These are phyloP conservation scores for Erythrocercus mccallii DNA, from an alignment of 2,113 vertebrate species.

Conservation along the genomic window DNA sequence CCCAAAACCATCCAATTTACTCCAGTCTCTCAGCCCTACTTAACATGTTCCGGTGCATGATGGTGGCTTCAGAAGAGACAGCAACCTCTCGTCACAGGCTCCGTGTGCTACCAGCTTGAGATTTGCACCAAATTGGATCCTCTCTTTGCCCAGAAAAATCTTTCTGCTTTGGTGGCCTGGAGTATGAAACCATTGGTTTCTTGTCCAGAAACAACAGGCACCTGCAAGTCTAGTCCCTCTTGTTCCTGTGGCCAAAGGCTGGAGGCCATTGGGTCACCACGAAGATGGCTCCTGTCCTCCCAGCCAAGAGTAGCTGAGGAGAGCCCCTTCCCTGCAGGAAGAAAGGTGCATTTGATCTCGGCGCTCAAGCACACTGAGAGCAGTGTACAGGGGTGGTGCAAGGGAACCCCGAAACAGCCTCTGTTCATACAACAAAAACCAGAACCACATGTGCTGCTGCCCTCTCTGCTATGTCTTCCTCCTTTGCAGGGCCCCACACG, in stretches of 20 bases:
- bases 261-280: fast-evolving
- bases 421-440: background rate
- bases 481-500: background rate
- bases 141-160: background rate
- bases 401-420: background rate
- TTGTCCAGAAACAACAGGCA: background rate
- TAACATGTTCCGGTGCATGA: fast-evolving
- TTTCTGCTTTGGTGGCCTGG: background rate
- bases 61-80: background rate
- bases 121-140: background rate
- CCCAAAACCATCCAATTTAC: background rate
- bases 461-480: background rate
- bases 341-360: fast-evolving
- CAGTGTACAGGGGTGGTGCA: fast-evolving
- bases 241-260: fast-evolving
- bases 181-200: background rate
- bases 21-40: fast-evolving
- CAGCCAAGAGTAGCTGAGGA: fast-evolving
- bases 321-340: background rate
- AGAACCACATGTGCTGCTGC: background rate
- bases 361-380: background rate
- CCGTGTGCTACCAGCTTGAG: background rate
- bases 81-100: background rate
- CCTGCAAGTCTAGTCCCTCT: background rate
- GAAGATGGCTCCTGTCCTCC: background rate